Base-by-base conservation (phyloP, 2,113 vertebrate genomes). In the Stigmatopora argus region DNA sequence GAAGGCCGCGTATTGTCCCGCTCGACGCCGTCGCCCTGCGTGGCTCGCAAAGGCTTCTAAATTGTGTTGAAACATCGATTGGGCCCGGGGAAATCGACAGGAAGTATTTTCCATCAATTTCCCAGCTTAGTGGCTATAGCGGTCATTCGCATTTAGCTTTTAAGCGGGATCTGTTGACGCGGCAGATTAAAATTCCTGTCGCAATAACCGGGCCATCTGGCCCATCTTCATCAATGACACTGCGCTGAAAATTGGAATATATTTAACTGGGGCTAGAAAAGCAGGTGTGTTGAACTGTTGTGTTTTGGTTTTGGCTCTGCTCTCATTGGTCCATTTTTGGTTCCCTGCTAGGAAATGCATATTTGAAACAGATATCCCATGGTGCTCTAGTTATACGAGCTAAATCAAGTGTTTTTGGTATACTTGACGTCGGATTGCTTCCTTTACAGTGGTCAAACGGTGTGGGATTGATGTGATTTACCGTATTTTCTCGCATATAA, bases 191-290 rank as follows among this genome's bases (percentile, higher is more conserved):
- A 84, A 74, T 49, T 75, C 65, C 52, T 75, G 71, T 79, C 57
- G 64, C 73, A 60, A 78, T 78, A 83, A 78, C 69, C 65, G 41
- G 62, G 72, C 86, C 86, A 86, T 87, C 84, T 88, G 83, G 78
- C 72, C 75, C 51, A 69, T 58, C 68, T 68, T 70, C 73, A 59
- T 75, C 78, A 82, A 71, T 78, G 78, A 75, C 79, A 62, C 55
- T 69, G 62, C 57, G 10, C 64, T 72, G 72, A 61, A 67, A 46
- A 64, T 79, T 69, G 23, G 19, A 81, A 81, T 74, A 67, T 65
- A 81, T 78, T 67, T 75, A 65, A 63, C 38, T 19, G 61, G 18
- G 53, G 34, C 9, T 60, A 2, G 31, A 14, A 12, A 14, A 13
- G 3, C 45, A 46, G 7, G 45, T 46, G 3, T 14, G 45, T 46